Percentiles rank a stretch among this genome's conserved stretches.
phyloP scores from a whole-genome alignment of 2,113 vertebrate genomes.

The Neopipo cinnamomea region DNA sequence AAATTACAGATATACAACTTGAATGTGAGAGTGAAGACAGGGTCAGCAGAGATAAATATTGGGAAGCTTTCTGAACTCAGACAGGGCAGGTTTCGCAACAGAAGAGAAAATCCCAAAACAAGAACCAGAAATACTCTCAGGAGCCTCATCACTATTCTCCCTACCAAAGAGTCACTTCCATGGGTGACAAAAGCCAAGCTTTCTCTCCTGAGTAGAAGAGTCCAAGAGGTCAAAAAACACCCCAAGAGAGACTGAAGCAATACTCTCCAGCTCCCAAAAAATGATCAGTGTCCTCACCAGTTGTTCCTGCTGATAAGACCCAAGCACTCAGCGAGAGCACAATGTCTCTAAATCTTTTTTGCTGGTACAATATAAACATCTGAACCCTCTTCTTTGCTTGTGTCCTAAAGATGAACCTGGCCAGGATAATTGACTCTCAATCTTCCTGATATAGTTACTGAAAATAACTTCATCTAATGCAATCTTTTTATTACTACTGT shows the following conservation, averaged over 20 bases:
- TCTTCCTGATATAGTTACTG: slow-evolving; percentile 54
- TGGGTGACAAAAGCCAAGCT: background rate
- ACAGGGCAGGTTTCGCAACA: background rate
- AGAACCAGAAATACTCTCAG: background rate
- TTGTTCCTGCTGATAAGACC: background rate
- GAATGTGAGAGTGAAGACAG: background rate
- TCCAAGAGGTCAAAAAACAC: background rate
- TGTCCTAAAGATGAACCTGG: slow-evolving; percentile 60
- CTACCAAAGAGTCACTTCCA: background rate
- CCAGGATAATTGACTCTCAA: slow-evolving; percentile 49
- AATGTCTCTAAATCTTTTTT: slow-evolving; percentile 5
- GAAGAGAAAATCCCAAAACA: background rate
- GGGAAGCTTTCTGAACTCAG: background rate
- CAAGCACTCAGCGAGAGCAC: background rate
- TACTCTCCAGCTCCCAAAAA: background rate
- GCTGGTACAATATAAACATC: background rate
- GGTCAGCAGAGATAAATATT: background rate
- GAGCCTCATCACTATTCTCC: background rate
- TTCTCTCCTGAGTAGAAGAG: background rate
- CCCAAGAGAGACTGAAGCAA: background rate
- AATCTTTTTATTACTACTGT: slow-evolving; percentile 60
- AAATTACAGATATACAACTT: background rate
- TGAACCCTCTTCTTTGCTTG: background rate
- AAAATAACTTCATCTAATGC: slow-evolving; percentile 61
- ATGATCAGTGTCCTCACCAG: background rate